phyloP scores from a whole-genome alignment of 2,888 invertebrate genomes.

The Plebejus anna region DNA sequence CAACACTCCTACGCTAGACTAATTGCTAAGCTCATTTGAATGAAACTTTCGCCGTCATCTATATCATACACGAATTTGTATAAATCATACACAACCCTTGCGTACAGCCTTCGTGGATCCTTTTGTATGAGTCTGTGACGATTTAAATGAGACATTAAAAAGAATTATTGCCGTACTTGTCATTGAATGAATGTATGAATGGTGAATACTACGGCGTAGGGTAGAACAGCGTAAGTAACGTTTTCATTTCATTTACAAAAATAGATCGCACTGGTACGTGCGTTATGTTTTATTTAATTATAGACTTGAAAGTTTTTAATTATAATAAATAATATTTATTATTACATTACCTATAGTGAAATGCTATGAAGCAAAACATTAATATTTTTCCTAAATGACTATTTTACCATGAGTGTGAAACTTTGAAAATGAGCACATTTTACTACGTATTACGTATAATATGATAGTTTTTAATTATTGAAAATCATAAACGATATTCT shows the following conservation, averaged over 20 bases:
- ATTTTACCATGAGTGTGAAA: too few relatives aligned
- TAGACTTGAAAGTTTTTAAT: too few relatives aligned
- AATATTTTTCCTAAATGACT: too few relatives aligned
- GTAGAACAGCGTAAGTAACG: constrained; percentile 18
- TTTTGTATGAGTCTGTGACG: constrained; percentile 64
- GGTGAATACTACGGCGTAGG: constrained; percentile 52
- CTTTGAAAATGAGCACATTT: too few relatives aligned
- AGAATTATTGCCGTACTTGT: constrained; percentile 73
- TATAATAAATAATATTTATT: too few relatives aligned
- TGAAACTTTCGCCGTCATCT: constrained; percentile 32
- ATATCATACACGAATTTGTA: constrained; percentile 60
- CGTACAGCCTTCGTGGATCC: constrained; percentile 65
- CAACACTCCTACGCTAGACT: neutral
- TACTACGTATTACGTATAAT: too few relatives aligned
- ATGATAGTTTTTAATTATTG: too few relatives aligned
- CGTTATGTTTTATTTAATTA: too few relatives aligned
- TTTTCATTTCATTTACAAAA: neutral
- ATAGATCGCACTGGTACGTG: neutral
- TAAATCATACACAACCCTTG: constrained; percentile 70
- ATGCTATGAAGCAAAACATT: too few relatives aligned
- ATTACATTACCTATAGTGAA: too few relatives aligned
- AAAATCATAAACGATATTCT: neutral
- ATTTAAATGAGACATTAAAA: constrained; percentile 76
- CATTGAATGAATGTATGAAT: constrained; percentile 68
- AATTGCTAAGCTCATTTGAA: constrained; percentile 6